phyloP scores from a whole-genome alignment of 1,140 invertebrate genomes.

The Zaprionus inermis region DNA sequence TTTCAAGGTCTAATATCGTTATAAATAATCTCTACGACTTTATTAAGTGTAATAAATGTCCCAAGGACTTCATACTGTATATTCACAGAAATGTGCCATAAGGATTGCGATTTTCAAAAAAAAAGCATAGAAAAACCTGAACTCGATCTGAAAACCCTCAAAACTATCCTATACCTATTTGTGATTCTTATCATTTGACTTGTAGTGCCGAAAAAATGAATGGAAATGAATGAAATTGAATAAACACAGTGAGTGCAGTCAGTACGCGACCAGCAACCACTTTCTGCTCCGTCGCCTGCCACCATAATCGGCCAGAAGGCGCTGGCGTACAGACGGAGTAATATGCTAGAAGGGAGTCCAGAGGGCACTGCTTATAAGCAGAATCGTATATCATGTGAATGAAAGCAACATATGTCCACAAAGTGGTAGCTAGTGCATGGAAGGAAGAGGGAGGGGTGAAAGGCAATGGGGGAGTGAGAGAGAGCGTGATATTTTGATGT shows the following conservation, averaged over 20 bases:
- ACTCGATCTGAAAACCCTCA: background rate
- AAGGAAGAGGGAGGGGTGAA: background rate
- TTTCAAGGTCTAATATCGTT: background rate
- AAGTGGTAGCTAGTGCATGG: constrained; percentile 48
- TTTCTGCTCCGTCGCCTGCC: constrained; percentile 62
- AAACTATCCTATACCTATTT: background rate
- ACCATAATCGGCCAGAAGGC: constrained; percentile 62
- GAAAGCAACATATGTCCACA: constrained; percentile 76
- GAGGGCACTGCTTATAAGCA: constrained; percentile 20
- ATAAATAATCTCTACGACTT: background rate
- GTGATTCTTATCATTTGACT: constrained; percentile 1
- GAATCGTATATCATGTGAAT: constrained; percentile 57
- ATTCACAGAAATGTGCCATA: no score
- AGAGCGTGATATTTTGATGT: constrained; percentile 68
- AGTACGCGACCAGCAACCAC: constrained; percentile 50
- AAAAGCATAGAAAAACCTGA: background rate
- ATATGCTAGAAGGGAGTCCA: constrained; percentile 10
- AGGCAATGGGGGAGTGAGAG: background rate
- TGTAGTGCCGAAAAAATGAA: background rate
- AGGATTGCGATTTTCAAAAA: no score
- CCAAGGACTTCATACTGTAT: no score
- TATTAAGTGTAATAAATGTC: no score
- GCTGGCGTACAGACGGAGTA: background rate
- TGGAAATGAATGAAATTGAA: constrained; percentile 19
- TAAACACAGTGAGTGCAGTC: constrained; percentile 22